Percentiles rank a stretch among this genome's conserved stretches.
Conservation (phyloP, 2,888 invertebrate species). For the Microplitis deprimator region DNA sequence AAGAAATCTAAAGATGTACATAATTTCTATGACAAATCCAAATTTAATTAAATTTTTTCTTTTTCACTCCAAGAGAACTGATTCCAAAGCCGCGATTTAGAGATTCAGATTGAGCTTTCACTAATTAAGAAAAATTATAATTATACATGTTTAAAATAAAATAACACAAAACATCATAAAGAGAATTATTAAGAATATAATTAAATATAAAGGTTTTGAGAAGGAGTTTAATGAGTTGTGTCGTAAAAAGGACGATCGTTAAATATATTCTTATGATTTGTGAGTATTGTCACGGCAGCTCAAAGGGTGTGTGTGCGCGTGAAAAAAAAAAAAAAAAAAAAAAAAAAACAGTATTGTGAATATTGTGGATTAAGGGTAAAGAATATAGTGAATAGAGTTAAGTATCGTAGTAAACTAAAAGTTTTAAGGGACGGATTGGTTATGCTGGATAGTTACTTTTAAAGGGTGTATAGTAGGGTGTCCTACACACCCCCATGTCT, state of each 20-base stretch:
- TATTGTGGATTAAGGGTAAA: constrained; percentile 36
- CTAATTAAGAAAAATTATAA: constrained; percentile 32
- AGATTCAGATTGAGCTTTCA: constrained; percentile 43
- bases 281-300: constrained; percentile 49
- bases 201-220: background rate
- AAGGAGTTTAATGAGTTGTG: constrained; percentile 34
- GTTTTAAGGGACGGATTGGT: constrained; percentile 21
- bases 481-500: constrained; percentile 36
- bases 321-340: background rate
- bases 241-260: constrained; percentile 42
- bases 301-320: constrained; percentile 48
- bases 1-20: constrained; percentile 25
- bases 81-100: constrained; percentile 15
- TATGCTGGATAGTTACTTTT: constrained; percentile 33
- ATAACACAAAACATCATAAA: background rate
- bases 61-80: background rate
- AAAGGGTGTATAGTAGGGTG: constrained; percentile 30
- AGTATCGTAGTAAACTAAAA: constrained; percentile 1
- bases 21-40: background rate
- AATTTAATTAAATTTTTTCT: background rate
- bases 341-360: constrained; percentile 47
- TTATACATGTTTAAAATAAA: constrained; percentile 15
- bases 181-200: background rate
- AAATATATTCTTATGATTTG: constrained; percentile 29
- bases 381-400: constrained; percentile 15